phyloP scores from a whole-genome alignment of 2,888 invertebrate genomes.

The Trisateles emortualis region DNA sequence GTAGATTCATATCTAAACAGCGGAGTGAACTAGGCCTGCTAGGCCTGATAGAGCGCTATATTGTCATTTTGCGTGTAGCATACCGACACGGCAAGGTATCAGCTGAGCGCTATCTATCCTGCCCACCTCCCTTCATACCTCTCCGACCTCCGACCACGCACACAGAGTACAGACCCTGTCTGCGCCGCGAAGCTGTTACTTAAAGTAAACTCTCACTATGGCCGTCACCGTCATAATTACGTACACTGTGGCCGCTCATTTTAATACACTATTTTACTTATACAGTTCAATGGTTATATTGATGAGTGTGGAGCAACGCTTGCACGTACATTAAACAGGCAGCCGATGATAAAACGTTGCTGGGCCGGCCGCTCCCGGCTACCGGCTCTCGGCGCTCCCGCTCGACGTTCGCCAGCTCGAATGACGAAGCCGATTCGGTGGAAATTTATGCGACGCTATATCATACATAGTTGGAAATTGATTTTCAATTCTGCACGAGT shows the following conservation, averaged over 20 bases:
- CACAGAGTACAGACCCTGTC: no score
- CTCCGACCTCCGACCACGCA: no score
- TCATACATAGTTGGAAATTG: conserved; percentile 16
- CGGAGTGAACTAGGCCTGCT: no score
- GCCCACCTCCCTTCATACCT: no score
- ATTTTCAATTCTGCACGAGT: conserved; percentile 8
- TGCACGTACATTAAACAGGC: conserved; percentile 17
- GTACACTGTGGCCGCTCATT: conserved; percentile 24
- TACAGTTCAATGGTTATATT: conserved; percentile 31
- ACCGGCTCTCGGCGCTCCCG: background rate
- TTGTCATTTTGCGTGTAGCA: no score
- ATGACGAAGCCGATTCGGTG: background rate
- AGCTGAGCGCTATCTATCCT: no score
- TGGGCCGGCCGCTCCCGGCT: background rate
- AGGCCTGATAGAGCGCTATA: no score
- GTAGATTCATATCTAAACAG: no score
- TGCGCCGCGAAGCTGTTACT: conserved; percentile 12
- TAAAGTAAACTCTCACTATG: conserved; percentile 25
- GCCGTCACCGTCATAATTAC: conserved; percentile 27
- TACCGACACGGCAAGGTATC: no score
- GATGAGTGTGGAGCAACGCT: conserved; percentile 15
- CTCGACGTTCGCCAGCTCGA: background rate
- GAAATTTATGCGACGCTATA: conserved; percentile 15
- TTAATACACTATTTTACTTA: conserved; percentile 29
- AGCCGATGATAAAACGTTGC: conserved; percentile 25